Base-by-base conservation (phyloP, 2,113 vertebrate species). In the Petrocephalus microphthalmus region DNA sequence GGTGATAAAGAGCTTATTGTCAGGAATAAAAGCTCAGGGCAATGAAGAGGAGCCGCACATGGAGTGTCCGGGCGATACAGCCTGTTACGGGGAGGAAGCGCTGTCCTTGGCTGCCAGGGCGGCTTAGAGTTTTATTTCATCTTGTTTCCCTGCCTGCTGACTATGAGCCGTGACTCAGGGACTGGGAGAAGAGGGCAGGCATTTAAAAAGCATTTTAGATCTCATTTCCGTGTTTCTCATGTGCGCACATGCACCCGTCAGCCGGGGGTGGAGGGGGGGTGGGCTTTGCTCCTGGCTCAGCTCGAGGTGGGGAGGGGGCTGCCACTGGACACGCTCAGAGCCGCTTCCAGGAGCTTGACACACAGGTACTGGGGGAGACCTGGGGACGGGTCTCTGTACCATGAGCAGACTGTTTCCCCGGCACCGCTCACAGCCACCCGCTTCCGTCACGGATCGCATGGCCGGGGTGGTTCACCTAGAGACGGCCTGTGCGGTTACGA, bases 1-100 rank as follows among this genome's bases (percentile, higher is more conserved):
- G 95, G 95, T 95, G 95, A 96, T 96, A 96, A 96, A 96, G 95
- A 95, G 95, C 95, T 96, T 96, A 96, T 95, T 96, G 95, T 95
- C 93, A 94, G 93, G 94, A 96, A 95, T 95, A 95, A 96, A 96
- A 96, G 95, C 95, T 94, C 94, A 95, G 95, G 95, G 95, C 95
- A 94, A 93, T 94, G 94, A 95, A 93, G 95, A 95, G 93, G 95
- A 95, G 95, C 95, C 94, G 93, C 95, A 95, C 95, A 94, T 94
- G 93, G 95, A 95, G 95, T 94, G 95, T 95, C 94, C 94, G 93
- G 94, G 95, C 93, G 94, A 96, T 95, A 95, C 95, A 95, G 94
- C 94, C 95, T 95, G 95, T 95, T 95, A 95, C 94, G 92, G 94
- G 94, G 93, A 95, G 95, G 94, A 94, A 95, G 95, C 94, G 94